Base-by-base conservation (phyloP, 1,140 invertebrate species). In the Sarcophaga peregrina region DNA sequence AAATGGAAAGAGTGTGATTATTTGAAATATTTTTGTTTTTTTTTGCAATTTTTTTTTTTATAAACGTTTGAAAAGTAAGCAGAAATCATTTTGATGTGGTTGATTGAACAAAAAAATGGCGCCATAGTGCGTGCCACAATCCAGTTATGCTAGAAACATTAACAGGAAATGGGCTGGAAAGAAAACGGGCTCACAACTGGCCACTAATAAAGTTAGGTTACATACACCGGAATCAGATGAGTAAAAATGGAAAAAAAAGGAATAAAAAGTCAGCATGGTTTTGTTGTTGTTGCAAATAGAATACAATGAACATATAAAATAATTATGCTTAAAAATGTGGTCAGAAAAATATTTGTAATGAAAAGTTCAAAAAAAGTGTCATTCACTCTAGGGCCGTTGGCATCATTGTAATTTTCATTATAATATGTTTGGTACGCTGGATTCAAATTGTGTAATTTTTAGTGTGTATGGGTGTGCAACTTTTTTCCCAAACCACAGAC, bases 241-340 rank as follows among this genome's bases (percentile, higher is more conserved):
- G n/a, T n/a, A n/a, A n/a, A n/a, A n/a, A n/a, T n/a, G n/a, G n/a
- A n/a, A n/a, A n/a, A 62, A 68, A 68, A 68, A 3, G 62, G 17
- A 9, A 20, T 3, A 68, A n/a, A 68, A 78, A 72, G 20, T 20
- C 62, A 72, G 37, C 20, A 78, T 78, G 75, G 48, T 78, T 47
- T 50, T 20, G 48, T 47, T 47, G 13, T 76, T 76, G 46, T 76
- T 76, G 25, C 25, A 37, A 37, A 37, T 37, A 37, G 1, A 74
- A 52, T 78, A 78, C 48, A 25, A 74, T 50, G 17, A 20, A 78
- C 47, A 78, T 78, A 78, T 78, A 78, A 78, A 78, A 78, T 78
- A 78, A 78, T 78, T 78, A 78, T 78, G 75, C 50, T 78, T 78
- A n/a, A 78, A 78, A 78, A 78, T 78, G 75, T 78, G 75, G 74